Evolutionary conservation across 2,888 invertebrate species (phyloP).

Genomic region (Panopea generosa): DNA sequence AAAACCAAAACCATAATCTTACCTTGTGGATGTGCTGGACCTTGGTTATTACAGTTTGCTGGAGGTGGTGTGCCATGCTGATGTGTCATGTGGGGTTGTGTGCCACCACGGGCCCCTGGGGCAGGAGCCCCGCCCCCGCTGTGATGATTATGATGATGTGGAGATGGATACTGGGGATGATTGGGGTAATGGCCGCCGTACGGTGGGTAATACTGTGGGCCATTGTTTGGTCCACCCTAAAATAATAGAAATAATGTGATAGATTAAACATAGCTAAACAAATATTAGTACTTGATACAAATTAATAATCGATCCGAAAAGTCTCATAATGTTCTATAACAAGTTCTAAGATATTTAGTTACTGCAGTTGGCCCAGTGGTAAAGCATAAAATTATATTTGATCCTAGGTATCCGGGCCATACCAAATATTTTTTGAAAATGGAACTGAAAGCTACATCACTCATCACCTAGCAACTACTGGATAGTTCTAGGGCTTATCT

Average conservation of each 20-base stretch:
- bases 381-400: no score
- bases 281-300: no score
- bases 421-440: no score
- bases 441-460: no score
- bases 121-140: conserved; percentile 80
- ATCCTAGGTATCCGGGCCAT: no score
- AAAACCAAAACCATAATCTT: no score
- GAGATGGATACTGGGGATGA: conserved; percentile 69
- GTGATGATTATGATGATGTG: conserved; percentile 79
- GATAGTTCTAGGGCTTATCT: no score
- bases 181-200: conserved; percentile 84
- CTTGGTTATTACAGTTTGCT: conserved; percentile 72
- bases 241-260: conserved; percentile 47
- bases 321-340: no score
- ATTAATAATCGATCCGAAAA: no score
- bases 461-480: no score
- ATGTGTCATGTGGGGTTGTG: conserved; percentile 85
- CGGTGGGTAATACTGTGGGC: conserved; percentile 89
- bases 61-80: conserved; percentile 75
- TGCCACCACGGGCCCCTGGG: conserved; percentile 87
- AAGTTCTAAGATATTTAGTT: no score
- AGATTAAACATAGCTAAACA: not conserved
- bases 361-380: no score
- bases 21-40: conserved; percentile 69
- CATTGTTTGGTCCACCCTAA: conserved; percentile 81